Base-by-base conservation (phyloP, 2,888 invertebrate species). In the Monoplex corrugatus region DNA sequence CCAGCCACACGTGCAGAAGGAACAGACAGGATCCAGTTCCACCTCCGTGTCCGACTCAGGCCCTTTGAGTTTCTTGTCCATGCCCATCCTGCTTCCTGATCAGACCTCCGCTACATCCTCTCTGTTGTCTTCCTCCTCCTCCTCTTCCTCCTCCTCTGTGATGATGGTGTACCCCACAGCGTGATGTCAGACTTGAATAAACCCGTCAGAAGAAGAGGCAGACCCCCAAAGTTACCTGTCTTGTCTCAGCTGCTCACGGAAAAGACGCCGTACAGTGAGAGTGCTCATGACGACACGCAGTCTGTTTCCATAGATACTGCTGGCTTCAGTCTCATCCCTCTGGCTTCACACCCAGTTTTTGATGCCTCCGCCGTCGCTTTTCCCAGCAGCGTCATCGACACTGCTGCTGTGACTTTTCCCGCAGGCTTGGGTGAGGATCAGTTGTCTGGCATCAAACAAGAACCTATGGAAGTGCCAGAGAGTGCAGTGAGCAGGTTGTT, bases 121-220 rank as follows among this genome's bases (percentile, higher is more conserved):
- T 63, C 19, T 13, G 32, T 87, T 35, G n/a, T 43, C 80, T 2
- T 44, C 87, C 35, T 50, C 84, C 8, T 44, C 85, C 0, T 23
- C 75, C 28, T 19, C 87, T 28, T 88, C 90, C 0, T 83, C 89
- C 0, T 91, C 93, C 84, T 93, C 93, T 19, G 92, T 93, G 32
- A 94, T 94, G 93, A 94, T 94, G 94, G 93, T 94, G 0, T 94
- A 94, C 84, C 94, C 93, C 0, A 93, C 84, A 90, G 92, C 32
- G 91, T 92, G 0, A 90, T 90, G 80, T 91, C 92, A n/a, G 90
- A 92, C 10, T 57, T 91, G 40, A 93, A 93, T 1, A 93, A 93
- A 87, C 93, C 94, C 0, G 92, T 92, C 28, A 80, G 94, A n/a
- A 92, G 92, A 87, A 90, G 94, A 83, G 94, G 94, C 0, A 90